A percentile compares a stretch with the other conserved stretches of the same genome.
These are phyloP conservation scores for Melolontha melolontha DNA, from an alignment of 2,888 invertebrate genomes.

Conservation along the genomic window DNA sequence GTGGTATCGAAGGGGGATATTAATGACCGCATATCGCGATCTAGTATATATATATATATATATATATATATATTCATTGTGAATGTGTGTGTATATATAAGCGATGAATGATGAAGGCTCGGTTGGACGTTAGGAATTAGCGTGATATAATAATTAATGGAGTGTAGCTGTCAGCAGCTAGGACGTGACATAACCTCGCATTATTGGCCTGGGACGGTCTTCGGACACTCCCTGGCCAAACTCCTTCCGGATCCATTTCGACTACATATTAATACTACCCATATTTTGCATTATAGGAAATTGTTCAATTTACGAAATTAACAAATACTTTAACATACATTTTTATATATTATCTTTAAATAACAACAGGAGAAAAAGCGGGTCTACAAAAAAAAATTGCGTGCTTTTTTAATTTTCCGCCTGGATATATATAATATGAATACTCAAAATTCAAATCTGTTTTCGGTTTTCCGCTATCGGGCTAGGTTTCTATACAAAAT, in stretches of 20 bases:
- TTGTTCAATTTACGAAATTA: too few species aligned
- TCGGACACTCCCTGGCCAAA: conserved; percentile 39
- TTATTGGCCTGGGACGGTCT: conserved; percentile 48
- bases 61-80: conserved; percentile 45
- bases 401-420: too few species aligned
- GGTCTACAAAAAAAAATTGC: too few species aligned
- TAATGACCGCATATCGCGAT: conserved; percentile 45
- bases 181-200: conserved; percentile 52
- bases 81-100: conserved; percentile 11
- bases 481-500: too few species aligned
- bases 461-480: too few species aligned
- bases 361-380: too few species aligned
- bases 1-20: conserved; percentile 45
- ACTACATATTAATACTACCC: conserved; percentile 13
- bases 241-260: conserved; percentile 44
- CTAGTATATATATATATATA: not conserved
- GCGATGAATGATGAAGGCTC: conserved; percentile 53
- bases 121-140: conserved; percentile 51
- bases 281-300: not conserved
- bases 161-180: conserved; percentile 55
- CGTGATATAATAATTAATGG: conserved; percentile 57
- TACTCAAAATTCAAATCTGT: too few species aligned
- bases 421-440: too few species aligned
- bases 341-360: too few species aligned
- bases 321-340: too few species aligned